Evolutionary conservation across 2,797 vertebrate genomes (phyloP).

Genomic region (Leptoclinus maculatus): DNA sequence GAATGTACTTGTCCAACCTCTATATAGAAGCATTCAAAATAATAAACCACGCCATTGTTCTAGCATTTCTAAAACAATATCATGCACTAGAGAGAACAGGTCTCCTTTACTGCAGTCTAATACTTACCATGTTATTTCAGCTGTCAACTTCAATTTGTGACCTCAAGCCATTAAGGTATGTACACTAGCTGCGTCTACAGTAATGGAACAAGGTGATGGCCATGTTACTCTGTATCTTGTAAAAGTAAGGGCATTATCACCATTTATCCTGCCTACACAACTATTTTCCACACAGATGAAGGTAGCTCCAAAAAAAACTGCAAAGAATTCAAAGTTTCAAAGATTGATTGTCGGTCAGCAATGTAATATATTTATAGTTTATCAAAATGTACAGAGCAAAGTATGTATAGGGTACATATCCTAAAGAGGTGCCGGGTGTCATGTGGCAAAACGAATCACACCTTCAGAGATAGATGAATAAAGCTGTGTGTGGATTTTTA

Average conservation of each 20-base stretch:
- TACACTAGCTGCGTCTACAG: conserved; percentile 3
- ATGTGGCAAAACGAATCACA: conserved; percentile 56
- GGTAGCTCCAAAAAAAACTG: conserved; percentile 1
- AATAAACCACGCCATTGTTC: background rate
- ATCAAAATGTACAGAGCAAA: conserved; percentile 33
- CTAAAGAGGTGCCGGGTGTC: conserved; percentile 42
- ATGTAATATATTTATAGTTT: conserved; percentile 21
- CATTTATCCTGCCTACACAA: conserved; percentile 33
- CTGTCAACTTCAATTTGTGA: conserved; percentile 41
- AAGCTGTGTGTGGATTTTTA: conserved; percentile 46
- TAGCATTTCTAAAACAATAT: background rate
- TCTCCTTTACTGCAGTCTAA: background rate
- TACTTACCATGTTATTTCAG: conserved; percentile 22
- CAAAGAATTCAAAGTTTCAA: conserved; percentile 19
- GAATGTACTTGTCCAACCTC: background rate
- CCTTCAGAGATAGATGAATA: conserved; percentile 48
- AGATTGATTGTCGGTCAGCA: conserved; percentile 15
- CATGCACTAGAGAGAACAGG: background rate
- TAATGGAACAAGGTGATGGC: conserved; percentile 42
- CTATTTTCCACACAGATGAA: conserved; percentile 4
- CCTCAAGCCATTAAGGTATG: conserved; percentile 30
- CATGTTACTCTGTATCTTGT: conserved; percentile 18
- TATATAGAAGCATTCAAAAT: background rate
- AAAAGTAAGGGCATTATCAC: conserved; percentile 27
- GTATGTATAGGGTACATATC: conserved; percentile 26